Evolutionary conservation across 2,888 invertebrate genomes (phyloP), one percentile per base, ranked within the genome.

Genomic region (Baccha elongata): DNA sequence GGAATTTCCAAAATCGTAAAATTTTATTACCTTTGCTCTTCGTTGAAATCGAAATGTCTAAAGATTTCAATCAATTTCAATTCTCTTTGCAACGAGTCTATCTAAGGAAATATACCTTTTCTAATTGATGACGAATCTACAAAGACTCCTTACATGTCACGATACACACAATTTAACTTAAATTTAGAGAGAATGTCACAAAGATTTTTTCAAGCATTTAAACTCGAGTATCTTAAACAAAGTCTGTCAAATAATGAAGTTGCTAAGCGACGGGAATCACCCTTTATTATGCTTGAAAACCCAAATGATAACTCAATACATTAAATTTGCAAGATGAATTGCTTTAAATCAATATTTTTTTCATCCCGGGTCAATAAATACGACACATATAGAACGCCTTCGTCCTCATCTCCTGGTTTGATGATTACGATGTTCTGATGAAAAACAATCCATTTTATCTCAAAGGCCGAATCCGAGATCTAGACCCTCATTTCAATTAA

Each of bases 401-500:
- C 17, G 52, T 44, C 10, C 11, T 15, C n/a, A n/a, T 60, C 2
- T 40, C 13, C 15, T 11, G 58, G 26, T n/a, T n/a, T n/a, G 11
- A 5, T 26, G 26, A 40, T 35, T 35, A n/a, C n/a, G n/a, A n/a
- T n/a, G n/a, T n/a, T n/a, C n/a, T n/a, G n/a, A n/a, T n/a, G n/a
- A n/a, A n/a, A n/a, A n/a, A n/a, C 68, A 68, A 69, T 58, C 35
- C 74, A 55, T 50, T 35, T 29, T 42, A 40, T 26, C 23, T 2
- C 35, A 17, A 19, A 15, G 23, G 23, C 40, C 23, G 0, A 35
- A 37, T 11, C 13, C 17, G 40, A 62, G 35, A 69, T 29, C 21
- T 15, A 44, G 52, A 67, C 74, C 68, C 62, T 68, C 55, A 69
- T 69, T 55, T 69, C 55, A 69, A 69, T 69, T 69, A 69, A 58